A percentile compares a stretch with the other conserved stretches of the same genome.
Conservation (phyloP, 2,797 vertebrate species). For the Psittacula echo region DNA sequence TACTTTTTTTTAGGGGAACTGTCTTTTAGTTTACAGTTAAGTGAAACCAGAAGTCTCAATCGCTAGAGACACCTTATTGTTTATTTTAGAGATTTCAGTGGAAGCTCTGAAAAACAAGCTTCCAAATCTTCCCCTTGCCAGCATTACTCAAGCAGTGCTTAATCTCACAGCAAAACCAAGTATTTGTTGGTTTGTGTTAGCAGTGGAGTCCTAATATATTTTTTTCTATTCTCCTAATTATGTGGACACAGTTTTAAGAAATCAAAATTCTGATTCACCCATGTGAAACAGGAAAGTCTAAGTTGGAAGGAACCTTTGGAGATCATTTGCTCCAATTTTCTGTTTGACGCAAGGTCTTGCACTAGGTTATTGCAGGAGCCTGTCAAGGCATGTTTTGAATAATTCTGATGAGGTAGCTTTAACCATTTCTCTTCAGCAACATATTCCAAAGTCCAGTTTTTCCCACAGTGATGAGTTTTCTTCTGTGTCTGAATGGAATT, state of each 20-base stretch:
- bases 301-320: not conserved
- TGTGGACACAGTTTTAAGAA: not conserved
- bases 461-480: not conserved
- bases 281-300: not conserved
- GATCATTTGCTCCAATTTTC: not conserved
- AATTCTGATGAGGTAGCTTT: not conserved
- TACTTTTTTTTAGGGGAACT: not conserved
- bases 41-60: not conserved
- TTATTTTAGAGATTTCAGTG: not conserved
- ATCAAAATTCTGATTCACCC: not conserved
- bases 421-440: not conserved
- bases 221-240: not conserved
- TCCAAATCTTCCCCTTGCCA: not conserved
- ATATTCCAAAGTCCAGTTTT: not conserved
- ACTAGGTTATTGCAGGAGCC: not conserved
- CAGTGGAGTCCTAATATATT: not conserved
- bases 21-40: not conserved
- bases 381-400: not conserved
- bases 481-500: not conserved
- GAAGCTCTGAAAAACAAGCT: not conserved
- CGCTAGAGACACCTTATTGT: not conserved
- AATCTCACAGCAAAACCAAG: not conserved
- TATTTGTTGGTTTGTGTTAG: not conserved
- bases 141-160: not conserved
- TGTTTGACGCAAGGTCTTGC: not conserved